phyloP scores from a whole-genome alignment of 35 echinoderm and acorn worm species.

The Acanthaster planci region DNA sequence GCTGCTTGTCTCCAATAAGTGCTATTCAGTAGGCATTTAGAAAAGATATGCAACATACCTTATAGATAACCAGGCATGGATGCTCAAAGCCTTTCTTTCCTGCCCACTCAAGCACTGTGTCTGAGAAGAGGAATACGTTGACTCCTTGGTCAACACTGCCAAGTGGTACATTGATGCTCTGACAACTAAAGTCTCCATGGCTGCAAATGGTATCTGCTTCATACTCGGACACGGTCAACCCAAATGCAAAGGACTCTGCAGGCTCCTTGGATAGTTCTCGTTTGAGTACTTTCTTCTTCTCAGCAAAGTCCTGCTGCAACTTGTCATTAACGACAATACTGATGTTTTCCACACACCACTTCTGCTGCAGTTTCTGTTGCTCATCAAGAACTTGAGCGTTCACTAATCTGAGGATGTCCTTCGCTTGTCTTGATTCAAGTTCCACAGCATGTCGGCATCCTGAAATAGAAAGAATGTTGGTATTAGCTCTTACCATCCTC shows the following conservation, averaged over 20 bases:
- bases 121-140: background rate
- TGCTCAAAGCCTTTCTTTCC: background rate
- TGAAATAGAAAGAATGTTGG: background rate
- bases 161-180: background rate
- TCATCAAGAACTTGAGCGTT: background rate
- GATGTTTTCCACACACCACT: background rate
- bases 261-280: background rate
- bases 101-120: background rate
- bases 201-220: background rate
- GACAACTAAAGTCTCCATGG: background rate
- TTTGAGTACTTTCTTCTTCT: background rate
- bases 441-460: background rate
- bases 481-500: no score
- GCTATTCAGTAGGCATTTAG: no score
- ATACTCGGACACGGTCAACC: background rate
- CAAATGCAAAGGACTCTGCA: background rate
- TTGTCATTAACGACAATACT: background rate
- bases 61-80: slow-evolving; percentile 3
- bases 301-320: background rate
- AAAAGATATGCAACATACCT: background rate
- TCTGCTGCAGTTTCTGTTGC: background rate
- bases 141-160: slow-evolving; percentile 4
- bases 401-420: background rate
- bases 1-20: no score
- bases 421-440: background rate